phyloP scores from a whole-genome alignment of 2,113 vertebrate genomes.

The Clarias macrocephalus region DNA sequence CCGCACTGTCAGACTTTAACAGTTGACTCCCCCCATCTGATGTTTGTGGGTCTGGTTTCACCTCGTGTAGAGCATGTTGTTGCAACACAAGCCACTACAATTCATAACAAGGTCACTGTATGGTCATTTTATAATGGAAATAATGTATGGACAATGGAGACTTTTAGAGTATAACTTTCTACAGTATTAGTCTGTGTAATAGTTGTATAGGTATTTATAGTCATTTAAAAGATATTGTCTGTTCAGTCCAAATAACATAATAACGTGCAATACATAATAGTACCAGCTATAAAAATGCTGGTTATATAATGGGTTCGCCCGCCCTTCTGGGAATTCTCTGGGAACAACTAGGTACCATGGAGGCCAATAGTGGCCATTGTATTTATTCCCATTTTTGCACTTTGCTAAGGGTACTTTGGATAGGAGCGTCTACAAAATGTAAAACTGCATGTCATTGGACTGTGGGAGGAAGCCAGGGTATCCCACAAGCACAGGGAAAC shows the following conservation, averaged over 20 bases:
- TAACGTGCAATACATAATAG: not conserved
- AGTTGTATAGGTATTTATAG: not conserved
- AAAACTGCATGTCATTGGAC: no score
- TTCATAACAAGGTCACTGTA: not conserved
- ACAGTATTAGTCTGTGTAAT: not conserved
- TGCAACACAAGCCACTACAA: not conserved
- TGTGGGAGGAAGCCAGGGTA: no score
- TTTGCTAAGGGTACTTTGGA: no score
- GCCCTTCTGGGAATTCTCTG: no score
- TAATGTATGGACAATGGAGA: not conserved
- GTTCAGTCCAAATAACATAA: not conserved
- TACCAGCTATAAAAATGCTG: not conserved
- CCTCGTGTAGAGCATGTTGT: not conserved
- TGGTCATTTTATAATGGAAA: not conserved
- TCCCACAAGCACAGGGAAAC: no score
- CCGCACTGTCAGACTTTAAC: slow-evolving; percentile 42
- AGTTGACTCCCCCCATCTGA: not conserved
- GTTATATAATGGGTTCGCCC: not conserved
- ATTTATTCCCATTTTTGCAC: no score
- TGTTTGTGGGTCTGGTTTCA: not conserved
- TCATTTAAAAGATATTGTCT: not conserved
- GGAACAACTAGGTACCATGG: no score
- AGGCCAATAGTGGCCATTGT: no score
- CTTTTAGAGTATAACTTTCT: no score
- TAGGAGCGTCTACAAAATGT: no score